phyloP scores from a whole-genome alignment of 2,888 invertebrate species.

The Mongoloraphidia duomilia region DNA sequence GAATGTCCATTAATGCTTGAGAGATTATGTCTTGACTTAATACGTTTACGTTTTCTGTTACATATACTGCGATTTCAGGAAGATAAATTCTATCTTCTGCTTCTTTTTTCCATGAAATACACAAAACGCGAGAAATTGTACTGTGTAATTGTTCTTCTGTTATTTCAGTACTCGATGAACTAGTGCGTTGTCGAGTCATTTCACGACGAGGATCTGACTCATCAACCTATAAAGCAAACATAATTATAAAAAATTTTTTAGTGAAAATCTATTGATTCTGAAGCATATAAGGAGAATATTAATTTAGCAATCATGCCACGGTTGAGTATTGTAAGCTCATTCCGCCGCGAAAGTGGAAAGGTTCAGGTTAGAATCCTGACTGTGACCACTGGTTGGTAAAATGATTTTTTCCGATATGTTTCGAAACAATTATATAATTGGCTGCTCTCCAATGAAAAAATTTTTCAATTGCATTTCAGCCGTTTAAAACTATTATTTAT shows the following conservation, averaged over 20 bases:
- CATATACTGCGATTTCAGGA: constrained; percentile 29
- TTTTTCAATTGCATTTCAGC: too few species aligned
- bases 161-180: constrained; percentile 37
- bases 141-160: constrained; percentile 48
- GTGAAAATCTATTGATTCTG: too few species aligned
- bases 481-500: too few species aligned
- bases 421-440: too few species aligned
- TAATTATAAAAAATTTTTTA: background rate
- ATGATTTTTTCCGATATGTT: too few species aligned
- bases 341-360: too few species aligned
- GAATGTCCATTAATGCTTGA: constrained; percentile 25
- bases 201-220: constrained; percentile 38
- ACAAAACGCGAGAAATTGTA: constrained; percentile 52
- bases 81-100: constrained; percentile 32
- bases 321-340: too few species aligned
- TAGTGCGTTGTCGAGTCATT: constrained; percentile 25
- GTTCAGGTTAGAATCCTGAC: too few species aligned
- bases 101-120: constrained; percentile 50
- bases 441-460: too few species aligned
- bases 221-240: constrained; percentile 28
- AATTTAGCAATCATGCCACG: too few species aligned
- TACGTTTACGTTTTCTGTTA: constrained; percentile 12
- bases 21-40: constrained; percentile 15
- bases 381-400: too few species aligned
- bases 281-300: too few species aligned